These are phyloP conservation scores for Myodes glareolus DNA, from an alignment of 2,113 vertebrate species.

Conservation along the genomic window DNA sequence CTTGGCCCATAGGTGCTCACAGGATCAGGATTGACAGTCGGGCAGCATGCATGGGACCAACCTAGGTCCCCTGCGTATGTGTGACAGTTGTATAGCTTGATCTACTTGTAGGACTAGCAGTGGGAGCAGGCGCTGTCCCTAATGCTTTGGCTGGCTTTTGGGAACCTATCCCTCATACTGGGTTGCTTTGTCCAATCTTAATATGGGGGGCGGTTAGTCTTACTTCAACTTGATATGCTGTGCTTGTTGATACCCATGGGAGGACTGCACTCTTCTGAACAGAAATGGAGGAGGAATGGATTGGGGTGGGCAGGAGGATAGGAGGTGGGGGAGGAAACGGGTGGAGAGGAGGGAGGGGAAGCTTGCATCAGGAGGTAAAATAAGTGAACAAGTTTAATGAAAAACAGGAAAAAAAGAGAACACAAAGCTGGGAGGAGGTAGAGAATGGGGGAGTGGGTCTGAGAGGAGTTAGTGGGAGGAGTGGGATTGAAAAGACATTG, in stretches of 20 bases:
- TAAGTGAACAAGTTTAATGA: neutral
- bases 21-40: neutral
- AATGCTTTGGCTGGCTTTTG: neutral
- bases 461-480: neutral
- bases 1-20: neutral
- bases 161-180: neutral
- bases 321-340: neutral
- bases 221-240: neutral
- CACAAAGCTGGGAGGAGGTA: rapidly evolving
- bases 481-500: too few species aligned
- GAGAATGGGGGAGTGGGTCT: neutral
- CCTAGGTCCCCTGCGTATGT: neutral
- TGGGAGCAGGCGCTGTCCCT: neutral
- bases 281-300: neutral
- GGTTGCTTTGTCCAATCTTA: neutral
- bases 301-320: neutral
- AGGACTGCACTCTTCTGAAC: neutral
- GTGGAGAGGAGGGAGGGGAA: neutral
- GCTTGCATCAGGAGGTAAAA: neutral
- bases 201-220: rapidly evolving
- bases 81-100: neutral
- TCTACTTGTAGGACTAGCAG: neutral
- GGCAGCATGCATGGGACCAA: neutral
- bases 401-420: neutral
- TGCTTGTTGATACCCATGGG: neutral